phyloP scores from a whole-genome alignment of 37 sponge, comb jelly and placozoan species.

The Ephydatia muelleri region DNA sequence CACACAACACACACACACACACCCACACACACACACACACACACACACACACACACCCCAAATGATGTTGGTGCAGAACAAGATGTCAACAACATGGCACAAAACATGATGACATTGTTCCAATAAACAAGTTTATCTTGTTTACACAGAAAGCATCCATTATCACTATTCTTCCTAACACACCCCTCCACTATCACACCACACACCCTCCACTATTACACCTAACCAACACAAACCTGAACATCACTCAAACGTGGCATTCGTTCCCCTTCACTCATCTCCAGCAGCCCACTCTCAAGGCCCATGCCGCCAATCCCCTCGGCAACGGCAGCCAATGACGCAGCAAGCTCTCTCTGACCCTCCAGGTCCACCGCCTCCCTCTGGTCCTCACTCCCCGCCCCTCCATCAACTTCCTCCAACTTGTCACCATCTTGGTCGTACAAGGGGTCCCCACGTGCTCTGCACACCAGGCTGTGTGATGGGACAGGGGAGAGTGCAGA shows the following conservation, averaged over 20 bases:
- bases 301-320: conserved; percentile 10
- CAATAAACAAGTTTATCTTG: no score
- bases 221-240: neutral
- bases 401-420: conserved; percentile 7
- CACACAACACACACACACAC: no score
- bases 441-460: conserved; percentile 54
- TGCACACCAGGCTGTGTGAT: conserved; percentile 16
- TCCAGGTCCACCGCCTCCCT: conserved; percentile 3
- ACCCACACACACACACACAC: neutral
- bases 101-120: neutral
- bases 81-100: neutral
- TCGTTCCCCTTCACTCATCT: neutral
- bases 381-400: neutral
- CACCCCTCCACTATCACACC: neutral
- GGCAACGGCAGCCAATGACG: neutral
- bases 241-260: neutral
- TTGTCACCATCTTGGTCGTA: conserved; percentile 35
- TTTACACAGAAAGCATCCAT: no score
- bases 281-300: conserved; percentile 9
- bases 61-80: neutral
- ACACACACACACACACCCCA: neutral
- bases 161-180: neutral
- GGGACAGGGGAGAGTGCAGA: conserved; percentile 65
- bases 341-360: neutral
- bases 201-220: neutral